Base-by-base conservation (phyloP, 1,140 invertebrate genomes). In the Drosophila guanche region DNA sequence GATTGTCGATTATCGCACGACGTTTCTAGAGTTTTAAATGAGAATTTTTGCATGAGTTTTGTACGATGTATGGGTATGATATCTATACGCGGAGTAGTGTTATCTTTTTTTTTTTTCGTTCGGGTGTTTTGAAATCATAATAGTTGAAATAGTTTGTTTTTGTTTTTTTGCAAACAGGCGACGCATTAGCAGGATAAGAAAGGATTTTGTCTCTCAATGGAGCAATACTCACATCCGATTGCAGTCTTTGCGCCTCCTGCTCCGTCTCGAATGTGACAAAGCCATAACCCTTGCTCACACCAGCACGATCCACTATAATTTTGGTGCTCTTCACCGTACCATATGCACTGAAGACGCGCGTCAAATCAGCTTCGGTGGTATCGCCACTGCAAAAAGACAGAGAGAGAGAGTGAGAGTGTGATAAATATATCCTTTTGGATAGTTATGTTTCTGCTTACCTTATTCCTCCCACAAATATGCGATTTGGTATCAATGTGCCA, bases 241-340 rank as follows among this genome's bases (percentile, higher is more conserved):
- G 93, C 66, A 95, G 92, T 90, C 95, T 93, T 89, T 96, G 95
- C 2, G 97, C 97, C 92, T 97, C 97, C 88, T 97, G 96, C 91
- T 97, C 96, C 45, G 95, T 96, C 92, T 97, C 97, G 92, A 98
- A 99, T 12, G 98, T 99, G 45, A 99, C 97, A 93, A 99, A 98
- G 4, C 97, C 97, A 83, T 98, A 98, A 47, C 98, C 98, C 93
- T 98, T 98, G 40, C 97, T 98, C 1, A 98, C 96, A 3, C 97
- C 97, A 69, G 97, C 97, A 77, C 97, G 93, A 92, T 99, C 98
- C 76, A 95, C 95, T 78, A 99, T 98, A 69, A 99, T 98, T 93
- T 99, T 98, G 27, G 97, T 97, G 33, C 96, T 97, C 84, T 96
- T 98, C 2, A 99, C 97, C 48, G 96, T 96, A 10, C 98, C 97